These are phyloP conservation scores for Scaptomyza parva DNA, from an alignment of 2,888 invertebrate genomes.

Conservation along the genomic window DNA sequence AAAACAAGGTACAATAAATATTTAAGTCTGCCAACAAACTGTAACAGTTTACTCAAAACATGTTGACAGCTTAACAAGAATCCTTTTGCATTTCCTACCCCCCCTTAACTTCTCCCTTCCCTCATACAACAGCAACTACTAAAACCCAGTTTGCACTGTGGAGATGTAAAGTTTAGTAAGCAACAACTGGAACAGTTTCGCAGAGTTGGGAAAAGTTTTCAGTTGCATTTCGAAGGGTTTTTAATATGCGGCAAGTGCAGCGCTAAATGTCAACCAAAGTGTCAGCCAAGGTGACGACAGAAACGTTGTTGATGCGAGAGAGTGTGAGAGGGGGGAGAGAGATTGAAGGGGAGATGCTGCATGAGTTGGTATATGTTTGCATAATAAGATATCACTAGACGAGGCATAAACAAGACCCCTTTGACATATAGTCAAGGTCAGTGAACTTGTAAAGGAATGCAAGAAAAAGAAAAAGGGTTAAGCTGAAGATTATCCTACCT, in stretches of 20 bases:
- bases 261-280: conserved; percentile 59
- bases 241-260: conserved; percentile 67
- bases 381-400: conserved; percentile 24
- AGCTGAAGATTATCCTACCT: not conserved
- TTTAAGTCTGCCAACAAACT: conserved; percentile 39
- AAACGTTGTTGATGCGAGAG: conserved; percentile 1
- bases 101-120: not conserved
- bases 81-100: conserved; percentile 3
- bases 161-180: conserved; percentile 54
- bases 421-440: conserved; percentile 20
- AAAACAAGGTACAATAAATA: conserved; percentile 44
- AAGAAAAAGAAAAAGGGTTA: not conserved
- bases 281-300: conserved; percentile 58
- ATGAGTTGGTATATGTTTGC: conserved; percentile 33
- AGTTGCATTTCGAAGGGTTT: conserved; percentile 64
- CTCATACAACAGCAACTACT: conserved; percentile 12
- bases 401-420: conserved; percentile 13
- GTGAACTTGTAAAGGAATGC: conserved; percentile 16
- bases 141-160: conserved; percentile 16
- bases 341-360: conserved; percentile 4
- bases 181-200: conserved; percentile 48
- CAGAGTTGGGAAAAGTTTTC: conserved; percentile 41
- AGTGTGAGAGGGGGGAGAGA: not conserved
- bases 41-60: conserved; percentile 71
- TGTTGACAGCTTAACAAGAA: conserved; percentile 74